Percentiles rank a stretch among this genome's conserved stretches.
Evolutionary conservation across 2,888 invertebrate species (phyloP).

Genomic region (Ligdia adustata): DNA sequence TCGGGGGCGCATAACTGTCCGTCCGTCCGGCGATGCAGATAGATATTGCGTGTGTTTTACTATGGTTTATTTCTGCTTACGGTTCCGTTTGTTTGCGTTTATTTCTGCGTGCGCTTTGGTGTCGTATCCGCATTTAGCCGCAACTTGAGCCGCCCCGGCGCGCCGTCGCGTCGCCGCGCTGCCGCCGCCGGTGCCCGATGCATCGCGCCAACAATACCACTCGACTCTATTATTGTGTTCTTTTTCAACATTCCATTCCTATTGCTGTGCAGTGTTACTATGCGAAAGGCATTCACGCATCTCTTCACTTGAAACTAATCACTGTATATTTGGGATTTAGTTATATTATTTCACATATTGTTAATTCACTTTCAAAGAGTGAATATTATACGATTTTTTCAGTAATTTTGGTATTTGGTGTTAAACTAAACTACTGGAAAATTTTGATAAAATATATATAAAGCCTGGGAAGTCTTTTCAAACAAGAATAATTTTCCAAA

Average conservation of each 20-base stretch:
- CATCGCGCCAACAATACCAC: slow-evolving; percentile 64
- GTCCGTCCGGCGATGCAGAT: slow-evolving; percentile 19
- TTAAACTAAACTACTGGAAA: too few relatives aligned
- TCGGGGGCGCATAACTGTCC: slow-evolving; percentile 19
- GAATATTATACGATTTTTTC: too few relatives aligned
- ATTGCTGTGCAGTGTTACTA: slow-evolving; percentile 36
- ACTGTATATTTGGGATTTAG: too few relatives aligned
- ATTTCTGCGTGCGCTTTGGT: slow-evolving; percentile 67
- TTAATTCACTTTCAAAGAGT: too few relatives aligned
- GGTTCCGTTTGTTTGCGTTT: slow-evolving; percentile 66
- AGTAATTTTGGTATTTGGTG: too few relatives aligned
- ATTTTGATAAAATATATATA: too few relatives aligned
- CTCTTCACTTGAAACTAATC: too few relatives aligned
- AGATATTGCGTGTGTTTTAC: slow-evolving; percentile 42
- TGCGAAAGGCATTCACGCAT: slow-evolving; percentile 30
- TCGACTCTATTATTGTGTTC: slow-evolving; percentile 32
- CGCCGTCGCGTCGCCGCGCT: slow-evolving; percentile 40
- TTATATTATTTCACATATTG: too few relatives aligned
- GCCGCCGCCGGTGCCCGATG: slow-evolving; percentile 48
- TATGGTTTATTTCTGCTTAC: slow-evolving; percentile 49
- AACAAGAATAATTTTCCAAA: too few relatives aligned
- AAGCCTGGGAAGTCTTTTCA: too few relatives aligned
- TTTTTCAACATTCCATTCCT: slow-evolving; percentile 43
- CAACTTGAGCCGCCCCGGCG: slow-evolving; percentile 73
- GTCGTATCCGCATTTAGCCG: slow-evolving; percentile 71